These are phyloP conservation scores for Cataglyphis hispanica DNA, from an alignment of 1,140 invertebrate species.

Conservation along the genomic window DNA sequence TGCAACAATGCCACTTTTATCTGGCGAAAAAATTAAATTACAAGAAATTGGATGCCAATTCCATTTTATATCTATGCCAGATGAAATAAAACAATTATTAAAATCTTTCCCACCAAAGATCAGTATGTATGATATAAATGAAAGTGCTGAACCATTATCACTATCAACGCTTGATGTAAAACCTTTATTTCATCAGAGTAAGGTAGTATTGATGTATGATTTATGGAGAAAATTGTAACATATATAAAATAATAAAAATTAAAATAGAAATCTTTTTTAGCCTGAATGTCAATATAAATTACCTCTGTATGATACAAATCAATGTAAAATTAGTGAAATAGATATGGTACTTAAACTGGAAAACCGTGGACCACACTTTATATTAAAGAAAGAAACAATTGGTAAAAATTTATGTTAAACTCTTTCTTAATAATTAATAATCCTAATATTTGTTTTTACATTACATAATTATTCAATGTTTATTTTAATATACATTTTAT, in stretches of 20 bases:
- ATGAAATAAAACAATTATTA: slow-evolving; percentile 83
- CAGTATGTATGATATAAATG: slow-evolving; percentile 80
- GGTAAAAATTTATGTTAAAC: slow-evolving; percentile 61
- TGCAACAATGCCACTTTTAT: slow-evolving; percentile 71
- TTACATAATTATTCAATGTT: neutral
- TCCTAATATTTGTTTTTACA: neutral
- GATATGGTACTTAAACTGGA: slow-evolving; percentile 80
- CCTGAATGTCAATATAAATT: slow-evolving; percentile 77
- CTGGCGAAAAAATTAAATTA: slow-evolving; percentile 79
- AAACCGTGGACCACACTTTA: slow-evolving; percentile 80
- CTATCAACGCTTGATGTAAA: slow-evolving; percentile 77
- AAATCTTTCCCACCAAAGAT: slow-evolving; percentile 83
- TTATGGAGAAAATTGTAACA: neutral
- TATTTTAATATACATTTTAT: neutral
- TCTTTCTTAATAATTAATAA: no score
- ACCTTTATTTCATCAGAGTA: slow-evolving; percentile 76
- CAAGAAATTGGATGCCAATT: slow-evolving; percentile 84
- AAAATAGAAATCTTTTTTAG: slow-evolving; percentile 67
- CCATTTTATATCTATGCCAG: slow-evolving; percentile 83
- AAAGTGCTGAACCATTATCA: slow-evolving; percentile 75
- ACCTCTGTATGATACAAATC: slow-evolving; percentile 74
- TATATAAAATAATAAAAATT: neutral
- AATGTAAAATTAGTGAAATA: slow-evolving; percentile 77
- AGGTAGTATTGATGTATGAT: slow-evolving; percentile 72
- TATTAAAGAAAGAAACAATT: slow-evolving; percentile 72